Evolutionary conservation across 2,113 vertebrate genomes (phyloP).

Genomic region (Thamnaconus septentrionalis): DNA sequence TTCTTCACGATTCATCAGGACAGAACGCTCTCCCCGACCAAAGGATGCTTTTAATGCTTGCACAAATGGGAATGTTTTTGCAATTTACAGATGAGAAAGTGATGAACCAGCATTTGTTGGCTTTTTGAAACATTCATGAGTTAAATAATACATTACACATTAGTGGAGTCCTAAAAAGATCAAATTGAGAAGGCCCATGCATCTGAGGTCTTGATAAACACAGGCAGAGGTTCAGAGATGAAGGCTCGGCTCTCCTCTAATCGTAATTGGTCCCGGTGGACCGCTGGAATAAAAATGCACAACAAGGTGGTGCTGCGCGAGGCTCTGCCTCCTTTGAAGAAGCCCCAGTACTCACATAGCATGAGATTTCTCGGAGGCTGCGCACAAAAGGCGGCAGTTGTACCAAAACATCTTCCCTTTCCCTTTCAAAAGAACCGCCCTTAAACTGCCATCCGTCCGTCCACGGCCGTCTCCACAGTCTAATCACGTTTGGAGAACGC

Average conservation of each 20-base stretch:
- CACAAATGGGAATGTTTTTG: slow-evolving; percentile 70
- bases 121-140: slow-evolving; percentile 76
- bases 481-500: slow-evolving; percentile 49
- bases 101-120: slow-evolving; percentile 79
- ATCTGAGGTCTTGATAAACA: slow-evolving; percentile 73
- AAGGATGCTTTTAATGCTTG: slow-evolving; percentile 69
- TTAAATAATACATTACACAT: slow-evolving; percentile 81
- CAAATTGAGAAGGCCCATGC: slow-evolving; percentile 65
- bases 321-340: slow-evolving; percentile 59
- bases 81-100: slow-evolving; percentile 76
- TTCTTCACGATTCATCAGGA: slow-evolving; percentile 56
- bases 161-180: slow-evolving; percentile 74
- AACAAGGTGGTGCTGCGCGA: slow-evolving; percentile 60
- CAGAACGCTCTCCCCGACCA: slow-evolving; percentile 51
- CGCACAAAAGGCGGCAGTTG: slow-evolving; percentile 66
- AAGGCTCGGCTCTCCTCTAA: slow-evolving; percentile 66
- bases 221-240: slow-evolving; percentile 67
- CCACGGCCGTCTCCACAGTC: slow-evolving; percentile 61
- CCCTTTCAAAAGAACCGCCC: slow-evolving; percentile 72
- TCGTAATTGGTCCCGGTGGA: slow-evolving; percentile 76
- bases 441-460: slow-evolving; percentile 50
- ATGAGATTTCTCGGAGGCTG: slow-evolving; percentile 66
- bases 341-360: slow-evolving; percentile 70
- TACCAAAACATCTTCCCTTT: slow-evolving; percentile 75
- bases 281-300: slow-evolving; percentile 63